Evolutionary conservation across 2,888 invertebrate genomes (phyloP).

Genomic region (Dicyrtomina minuta): DNA sequence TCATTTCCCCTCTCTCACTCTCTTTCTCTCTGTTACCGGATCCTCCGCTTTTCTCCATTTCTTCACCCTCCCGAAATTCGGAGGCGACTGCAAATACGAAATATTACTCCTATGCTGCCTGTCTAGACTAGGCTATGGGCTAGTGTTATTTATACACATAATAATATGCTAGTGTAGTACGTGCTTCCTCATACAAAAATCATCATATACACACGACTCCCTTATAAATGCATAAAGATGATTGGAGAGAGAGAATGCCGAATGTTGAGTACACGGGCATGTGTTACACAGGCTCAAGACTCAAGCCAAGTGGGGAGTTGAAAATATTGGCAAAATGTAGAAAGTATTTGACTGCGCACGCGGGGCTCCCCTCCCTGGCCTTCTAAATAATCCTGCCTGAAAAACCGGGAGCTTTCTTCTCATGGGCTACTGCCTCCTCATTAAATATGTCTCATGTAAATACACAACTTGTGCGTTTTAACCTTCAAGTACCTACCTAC

Average conservation of each 20-base stretch:
- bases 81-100: no score
- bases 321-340: constrained; percentile 21
- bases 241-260: background rate
- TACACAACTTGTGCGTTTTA: no score
- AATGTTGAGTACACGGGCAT: background rate
- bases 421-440: constrained; percentile 26
- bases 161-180: no score
- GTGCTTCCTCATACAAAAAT: no score
- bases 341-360: constrained; percentile 16
- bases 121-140: no score
- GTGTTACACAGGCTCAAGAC: background rate
- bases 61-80: constrained; percentile 8
- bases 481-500: background rate
- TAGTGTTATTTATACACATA: no score
- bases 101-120: constrained; percentile 1
- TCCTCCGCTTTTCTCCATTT: constrained; percentile 10
- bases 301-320: background rate
- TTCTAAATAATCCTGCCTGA: constrained; percentile 16
- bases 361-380: constrained; percentile 21
- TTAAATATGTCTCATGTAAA: constrained; percentile 14
- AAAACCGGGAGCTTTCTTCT: constrained; percentile 21
- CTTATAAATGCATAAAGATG: no score
- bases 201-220: no score
- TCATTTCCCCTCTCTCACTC: constrained; percentile 1
- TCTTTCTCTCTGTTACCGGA: constrained; percentile 13